A percentile compares a stretch with the other conserved stretches of the same genome.
Evolutionary conservation across 2,113 vertebrate genomes (phyloP).

Genomic region (Sebastes schlegelii): DNA sequence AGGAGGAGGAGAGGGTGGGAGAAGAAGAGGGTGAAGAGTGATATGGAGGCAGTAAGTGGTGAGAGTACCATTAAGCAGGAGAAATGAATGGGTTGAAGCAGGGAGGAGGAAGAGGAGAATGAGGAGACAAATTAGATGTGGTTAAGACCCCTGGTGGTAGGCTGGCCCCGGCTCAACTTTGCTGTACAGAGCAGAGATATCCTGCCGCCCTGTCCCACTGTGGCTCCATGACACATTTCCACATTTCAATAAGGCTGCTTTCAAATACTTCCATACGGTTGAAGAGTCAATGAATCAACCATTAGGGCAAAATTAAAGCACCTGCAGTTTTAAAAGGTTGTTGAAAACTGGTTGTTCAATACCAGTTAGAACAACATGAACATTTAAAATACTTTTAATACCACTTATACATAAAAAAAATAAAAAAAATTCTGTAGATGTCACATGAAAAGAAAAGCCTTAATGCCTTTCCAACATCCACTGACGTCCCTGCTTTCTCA

Average conservation of each 20-base stretch:
- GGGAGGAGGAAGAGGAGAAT: slow-evolving; percentile 59
- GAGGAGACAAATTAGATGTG: slow-evolving; percentile 80
- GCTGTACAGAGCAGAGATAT: slow-evolving; percentile 84
- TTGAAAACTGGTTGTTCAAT: not conserved
- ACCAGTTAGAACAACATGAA: not conserved
- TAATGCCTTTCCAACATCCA: not conserved
- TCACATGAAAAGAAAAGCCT: not conserved
- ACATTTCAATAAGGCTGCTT: not conserved
- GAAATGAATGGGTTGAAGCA: slow-evolving; percentile 56
- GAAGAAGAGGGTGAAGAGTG: slow-evolving; percentile 39
- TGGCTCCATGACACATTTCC: slow-evolving; percentile 69
- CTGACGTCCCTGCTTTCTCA: not conserved
- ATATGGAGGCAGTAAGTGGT: slow-evolving; percentile 46
- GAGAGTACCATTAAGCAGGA: slow-evolving; percentile 41
- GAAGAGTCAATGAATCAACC: not conserved
- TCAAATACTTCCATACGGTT: not conserved
- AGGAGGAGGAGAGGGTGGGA: slow-evolving; percentile 32
- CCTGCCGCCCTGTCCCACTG: slow-evolving; percentile 67
- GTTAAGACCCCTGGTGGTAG: slow-evolving; percentile 73
- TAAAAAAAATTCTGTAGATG: not conserved
- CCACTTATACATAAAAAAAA: not conserved
- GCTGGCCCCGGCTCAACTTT: slow-evolving; percentile 86
- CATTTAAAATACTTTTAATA: not conserved
- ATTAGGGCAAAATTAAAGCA: not conserved
- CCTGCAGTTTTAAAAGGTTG: not conserved